Evolutionary conservation across 2,113 vertebrate species (phyloP), one percentile per base, ranked within the genome.

Genomic region (Lasiurus cinereus): DNA sequence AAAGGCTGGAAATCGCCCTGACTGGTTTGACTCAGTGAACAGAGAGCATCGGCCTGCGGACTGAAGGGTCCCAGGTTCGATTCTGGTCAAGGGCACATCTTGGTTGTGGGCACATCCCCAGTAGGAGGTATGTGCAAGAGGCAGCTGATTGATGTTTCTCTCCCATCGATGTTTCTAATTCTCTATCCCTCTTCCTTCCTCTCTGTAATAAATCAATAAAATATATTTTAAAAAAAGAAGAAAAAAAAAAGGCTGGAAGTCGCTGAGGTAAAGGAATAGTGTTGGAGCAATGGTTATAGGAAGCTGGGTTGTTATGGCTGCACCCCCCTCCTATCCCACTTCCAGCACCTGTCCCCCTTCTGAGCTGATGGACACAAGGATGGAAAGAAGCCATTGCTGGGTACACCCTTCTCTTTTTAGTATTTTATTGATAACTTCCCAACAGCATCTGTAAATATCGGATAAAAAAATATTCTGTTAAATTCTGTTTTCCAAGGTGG

Each of bases 401-500:
- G 5, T 4, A 9, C 18, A 62, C 2, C 10, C 7, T 67, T 69
- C 50, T 62, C 80, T 88, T 94, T 83, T 80, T 94, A 94, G 76
- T 91, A 74, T 84, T 83, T 97, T 97, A 97, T 96, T 96, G 91
- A 76, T 96, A 97, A 94, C 91, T 97, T 96, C 79, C 92, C 95
- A 93, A 94, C 76, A 95, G 84, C 83, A 95, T 97, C 83, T 97
- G 93, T 97, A 97, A 98, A 97, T 94, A 95, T 91, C 29, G 6
- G 88, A 90, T 98, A 98, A 96, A 98, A 98, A 98, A 98, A 98
- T 98, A 98, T 80, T 96, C 93, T 88, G 6, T 88, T 88, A 83
- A 88, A 86, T 83, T 93, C 69, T 96, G 70, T 94, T 97, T 95
- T 62, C 78, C 83, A 36, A 59, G 33, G 89, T 86, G 89, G 56